Evolutionary conservation across 2,797 vertebrate genomes (phyloP), one percentile per base, ranked within the genome.

Genomic region (Trematomus bernacchii): DNA sequence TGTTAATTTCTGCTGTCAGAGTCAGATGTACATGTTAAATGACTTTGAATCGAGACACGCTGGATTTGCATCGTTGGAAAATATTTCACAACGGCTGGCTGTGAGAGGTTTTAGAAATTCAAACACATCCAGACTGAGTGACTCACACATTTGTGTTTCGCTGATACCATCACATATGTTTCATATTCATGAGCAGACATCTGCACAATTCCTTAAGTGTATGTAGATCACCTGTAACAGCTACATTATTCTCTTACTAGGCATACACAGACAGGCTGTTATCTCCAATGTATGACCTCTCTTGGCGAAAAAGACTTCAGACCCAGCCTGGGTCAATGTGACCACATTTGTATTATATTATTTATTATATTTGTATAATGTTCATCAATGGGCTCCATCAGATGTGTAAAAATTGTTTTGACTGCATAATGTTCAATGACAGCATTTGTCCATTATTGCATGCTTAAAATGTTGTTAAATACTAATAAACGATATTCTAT

Each of bases 171-270:
- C 65, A 76, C 46, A 55, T 61, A 43, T 48, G 63, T 73, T 85
- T 81, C 58, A 79, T 81, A 80, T 80, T 79, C 61, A 78, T 68
- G 65, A 77, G 19, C 42, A n/a, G 67, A 59, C 71, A 50, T 69
- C 55, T 61, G 67, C 62, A 53, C 23, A 67, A 66, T 70, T 77
- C 51, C 30, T 79, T 73, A 40, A 51, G 44, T 52, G 46, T 72
- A 62, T 46, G 33, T 4, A 65, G 79, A 85, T 85, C 67, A 77
- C 48, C 63, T 44, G 15, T 54, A 4, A 47, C 4, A 46, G 15
- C 40, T 43, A 44, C 10, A 23, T n/a, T 66, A 30, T 54, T 66
- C 21, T 70, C 43, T 51, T 67, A 46, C 3, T 1, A 30, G 40
- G 42, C 1, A 40, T 8, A 33, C 37, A 50, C 4, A 50, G 40